Base-by-base conservation (phyloP, 2,797 vertebrate species). In the Hyperoplus immaculatus region DNA sequence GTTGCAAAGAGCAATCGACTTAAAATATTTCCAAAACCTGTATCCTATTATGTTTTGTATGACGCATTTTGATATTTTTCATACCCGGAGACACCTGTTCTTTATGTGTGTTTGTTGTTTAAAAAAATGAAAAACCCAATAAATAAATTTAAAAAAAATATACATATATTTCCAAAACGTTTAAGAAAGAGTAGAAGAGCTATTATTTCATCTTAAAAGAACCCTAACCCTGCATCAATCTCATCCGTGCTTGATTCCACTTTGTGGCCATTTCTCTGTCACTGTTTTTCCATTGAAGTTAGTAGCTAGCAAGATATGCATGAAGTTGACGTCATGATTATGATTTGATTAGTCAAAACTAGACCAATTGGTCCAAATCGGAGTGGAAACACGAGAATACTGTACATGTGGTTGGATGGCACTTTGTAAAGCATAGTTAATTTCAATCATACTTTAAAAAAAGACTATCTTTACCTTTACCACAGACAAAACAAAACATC, bases 391-490 rank as follows among this genome's bases (percentile, higher is more conserved):
- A 12, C 15, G 47, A 12, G 13, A 45, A 55, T n/a, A 53, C 42
- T 16, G 43, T 8, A 36, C 13, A 64, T 15, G 16, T n/a, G n/a
- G 41, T 36, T 16, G 5, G 9, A 51, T 1, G 4, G 16, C 29
- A 53, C 38, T 16, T 57, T n/a, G 39, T 14, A 47, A 4, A 38
- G 29, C 36, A 11, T 12, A 2, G n/a, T 69, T 60, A 1, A 53
- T 64, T 70, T 65, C 9, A 70, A 45, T 54, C 11, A 42, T 4
- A 18, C 8, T 8, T 7, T 46, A 55, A 60, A 41, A 43, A 38
- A n/a, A 53, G 11, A 65, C 15, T 16, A 29, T 53, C 36, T 77
- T 51, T 6, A 64, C 15, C 29, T 77, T 64, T 15, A 71, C 62
- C 12, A 18, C 8, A 69, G 8, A 21, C 0, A 1, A 39, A 66